A percentile compares a stretch with the other conserved stretches of the same genome.
These are phyloP conservation scores for Keiferia lycopersicella DNA, from an alignment of 2,888 invertebrate species.

Conservation along the genomic window DNA sequence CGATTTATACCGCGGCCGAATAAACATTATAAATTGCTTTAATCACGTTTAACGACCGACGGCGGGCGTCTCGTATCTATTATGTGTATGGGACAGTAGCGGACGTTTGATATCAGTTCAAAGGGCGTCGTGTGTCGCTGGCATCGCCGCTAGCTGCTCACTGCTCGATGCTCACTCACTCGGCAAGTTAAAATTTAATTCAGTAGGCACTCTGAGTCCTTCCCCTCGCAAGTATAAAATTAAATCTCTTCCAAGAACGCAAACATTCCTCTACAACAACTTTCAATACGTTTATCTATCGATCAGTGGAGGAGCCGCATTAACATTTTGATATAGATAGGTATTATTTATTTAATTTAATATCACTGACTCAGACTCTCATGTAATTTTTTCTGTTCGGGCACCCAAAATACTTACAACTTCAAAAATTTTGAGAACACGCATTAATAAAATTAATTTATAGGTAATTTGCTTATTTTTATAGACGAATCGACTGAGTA, in stretches of 20 bases:
- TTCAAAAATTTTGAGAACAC: no score
- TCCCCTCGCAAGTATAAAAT: not conserved
- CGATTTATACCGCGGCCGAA: constrained; percentile 51
- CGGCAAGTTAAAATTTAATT: not conserved
- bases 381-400: no score
- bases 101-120: constrained; percentile 2
- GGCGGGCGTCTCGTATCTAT: constrained; percentile 9
- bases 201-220: not conserved
- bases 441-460: no score
- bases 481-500: no score
- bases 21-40: constrained; percentile 67
- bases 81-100: constrained; percentile 3
- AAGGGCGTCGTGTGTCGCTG: constrained; percentile 14
- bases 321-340: no score
- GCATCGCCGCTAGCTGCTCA: constrained; percentile 4
- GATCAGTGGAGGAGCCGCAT: no score
- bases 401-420: no score
- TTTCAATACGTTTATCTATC: no score
- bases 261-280: not conserved
- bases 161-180: not conserved
- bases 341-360: no score
- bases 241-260: not conserved
- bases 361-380: no score
- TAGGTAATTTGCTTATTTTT: no score
- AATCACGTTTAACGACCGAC: constrained; percentile 57